phyloP scores from a whole-genome alignment of 92 coral and sea anemone genomes.

The Desmophyllum pertusum region DNA sequence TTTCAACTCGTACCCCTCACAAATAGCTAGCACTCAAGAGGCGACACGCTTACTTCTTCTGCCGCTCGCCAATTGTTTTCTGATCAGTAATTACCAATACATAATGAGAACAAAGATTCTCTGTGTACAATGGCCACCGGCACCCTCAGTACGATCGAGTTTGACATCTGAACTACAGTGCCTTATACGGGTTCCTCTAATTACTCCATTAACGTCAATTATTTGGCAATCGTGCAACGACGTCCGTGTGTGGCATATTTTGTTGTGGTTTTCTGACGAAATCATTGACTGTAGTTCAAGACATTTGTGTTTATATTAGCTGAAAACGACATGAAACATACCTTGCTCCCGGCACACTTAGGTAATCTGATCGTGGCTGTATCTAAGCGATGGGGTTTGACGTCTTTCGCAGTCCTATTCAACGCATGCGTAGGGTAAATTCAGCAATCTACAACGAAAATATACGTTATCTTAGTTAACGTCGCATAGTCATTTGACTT shows the following conservation, averaged over 20 bases:
- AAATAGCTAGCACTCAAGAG: constrained; percentile 6
- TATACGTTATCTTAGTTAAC: neutral
- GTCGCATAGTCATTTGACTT: neutral
- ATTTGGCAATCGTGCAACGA: neutral
- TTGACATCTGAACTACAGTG: constrained; percentile 24
- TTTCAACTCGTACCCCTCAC: neutral
- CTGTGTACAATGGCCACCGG: constrained; percentile 29
- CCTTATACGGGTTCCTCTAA: constrained; percentile 6
- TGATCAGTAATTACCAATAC: constrained; percentile 32
- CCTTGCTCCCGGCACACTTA: constrained; percentile 8
- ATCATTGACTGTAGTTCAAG: neutral
- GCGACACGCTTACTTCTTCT: constrained; percentile 45
- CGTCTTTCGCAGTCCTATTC: neutral
- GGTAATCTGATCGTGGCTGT: neutral
- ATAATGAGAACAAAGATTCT: constrained; percentile 46
- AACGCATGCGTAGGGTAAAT: constrained; percentile 27
- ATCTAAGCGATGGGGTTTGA: neutral
- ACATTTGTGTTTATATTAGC: neutral
- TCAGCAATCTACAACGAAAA: neutral
- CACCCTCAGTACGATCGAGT: neutral
- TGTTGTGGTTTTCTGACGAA: neutral
- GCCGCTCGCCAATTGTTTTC: constrained; percentile 30
- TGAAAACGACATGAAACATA: constrained; percentile 1
- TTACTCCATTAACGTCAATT: neutral
- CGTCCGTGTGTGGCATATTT: neutral